A percentile compares a stretch with the other conserved stretches of the same genome.
Evolutionary conservation across 2,888 invertebrate species (phyloP).

Genomic region (Leptopilina drosophilae): DNA sequence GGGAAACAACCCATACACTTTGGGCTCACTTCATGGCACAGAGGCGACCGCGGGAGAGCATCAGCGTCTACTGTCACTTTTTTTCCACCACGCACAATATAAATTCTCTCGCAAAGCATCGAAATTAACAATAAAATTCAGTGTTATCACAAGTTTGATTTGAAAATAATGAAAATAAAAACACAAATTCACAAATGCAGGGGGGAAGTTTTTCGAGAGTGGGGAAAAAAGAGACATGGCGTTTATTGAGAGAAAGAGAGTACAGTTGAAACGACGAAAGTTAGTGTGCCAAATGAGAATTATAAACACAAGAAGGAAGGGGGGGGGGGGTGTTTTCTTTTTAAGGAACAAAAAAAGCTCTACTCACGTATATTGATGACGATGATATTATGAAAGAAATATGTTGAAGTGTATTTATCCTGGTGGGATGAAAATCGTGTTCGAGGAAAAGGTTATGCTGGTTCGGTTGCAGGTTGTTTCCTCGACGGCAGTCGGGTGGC

Average conservation of each 20-base stretch:
- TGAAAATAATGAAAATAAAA: too few relatives aligned
- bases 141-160: too few relatives aligned
- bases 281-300: neutral
- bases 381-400: neutral
- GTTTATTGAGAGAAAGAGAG: conserved; percentile 24
- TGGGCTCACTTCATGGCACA: conserved; percentile 13
- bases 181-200: too few relatives aligned
- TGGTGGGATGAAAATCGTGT: conserved; percentile 63
- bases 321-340: neutral
- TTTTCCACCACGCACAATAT: too few relatives aligned
- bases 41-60: neutral
- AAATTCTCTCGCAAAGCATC: too few relatives aligned
- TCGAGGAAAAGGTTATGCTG: conserved; percentile 67
- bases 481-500: conserved; percentile 76
- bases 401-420: too few relatives aligned
- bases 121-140: too few relatives aligned
- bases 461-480: conserved; percentile 76
- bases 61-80: conserved; percentile 17
- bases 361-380: conserved; percentile 37
- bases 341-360: neutral
- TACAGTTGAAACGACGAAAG: neutral
- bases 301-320: neutral
- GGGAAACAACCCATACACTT: conserved; percentile 14
- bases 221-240: neutral
- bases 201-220: too few relatives aligned